Base-by-base conservation (phyloP, 2,797 vertebrate species). In the Bothrops alternatus region DNA sequence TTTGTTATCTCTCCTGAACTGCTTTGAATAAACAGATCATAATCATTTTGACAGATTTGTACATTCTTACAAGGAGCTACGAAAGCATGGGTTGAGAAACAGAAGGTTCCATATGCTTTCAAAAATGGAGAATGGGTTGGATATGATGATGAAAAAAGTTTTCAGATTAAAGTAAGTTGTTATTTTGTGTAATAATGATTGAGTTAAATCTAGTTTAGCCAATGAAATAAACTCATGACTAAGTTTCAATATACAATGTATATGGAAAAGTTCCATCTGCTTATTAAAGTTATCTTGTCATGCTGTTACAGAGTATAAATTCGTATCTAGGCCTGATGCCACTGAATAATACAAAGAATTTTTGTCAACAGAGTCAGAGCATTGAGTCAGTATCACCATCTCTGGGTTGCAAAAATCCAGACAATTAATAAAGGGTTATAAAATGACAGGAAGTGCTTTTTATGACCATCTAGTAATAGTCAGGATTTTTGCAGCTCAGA, bases 81-180 rank as follows among this genome's bases (percentile, higher is more conserved):
- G 25, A 4, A 96, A 63, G 56, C 94, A 7, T 98, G 97, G 98
- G 98, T 98, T 93, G 94, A 98, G 0, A 95, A 98, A 88, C 98
- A 98, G 94, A 97, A 94, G 87, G 98, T 98, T 85, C 98, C 98
- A 0, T 99, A 98, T 93, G 98, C 98, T 94, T 87, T 73, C 86
- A 98, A 98, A 93, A 97, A 96, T 92, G 95, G 92, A 5, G 97
- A 98, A 90, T 99, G 98, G 98, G 98, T 98, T 65, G 98, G 98
- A 96, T 99, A 98, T 89, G 98, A 99, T 93, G 97, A 92, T 93
- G 94, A 12, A 53, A 90, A 95, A 86, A 99, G 98, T 96, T 99
- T 97, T 94, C 96, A 96, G 42, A 96, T 88, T 93, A 99, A 99
- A 97, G 98, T 98, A 94, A 94, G 96, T 91, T 78, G n/a, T 23